phyloP scores from a whole-genome alignment of 2,888 invertebrate genomes.

The Ditula angustiorana region DNA sequence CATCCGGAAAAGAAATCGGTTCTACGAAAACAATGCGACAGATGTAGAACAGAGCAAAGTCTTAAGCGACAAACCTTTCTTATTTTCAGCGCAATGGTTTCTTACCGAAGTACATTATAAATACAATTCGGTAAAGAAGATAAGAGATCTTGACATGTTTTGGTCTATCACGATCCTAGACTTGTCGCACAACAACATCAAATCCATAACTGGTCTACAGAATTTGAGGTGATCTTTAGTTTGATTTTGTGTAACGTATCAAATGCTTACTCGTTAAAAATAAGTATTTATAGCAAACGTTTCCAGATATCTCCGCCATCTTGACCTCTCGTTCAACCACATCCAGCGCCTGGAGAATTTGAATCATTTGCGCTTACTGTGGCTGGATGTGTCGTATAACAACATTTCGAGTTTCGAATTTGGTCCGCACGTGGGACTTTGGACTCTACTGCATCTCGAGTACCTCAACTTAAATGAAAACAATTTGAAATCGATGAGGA shows the following conservation, averaged over 20 bases:
- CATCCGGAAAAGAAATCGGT: slow-evolving; percentile 31
- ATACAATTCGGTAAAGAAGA: slow-evolving; percentile 81
- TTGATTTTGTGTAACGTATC: no score
- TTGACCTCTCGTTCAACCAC: slow-evolving; percentile 86
- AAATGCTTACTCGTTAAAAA: background rate
- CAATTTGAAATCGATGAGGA: slow-evolving; percentile 78
- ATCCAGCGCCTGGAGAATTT: slow-evolving; percentile 85
- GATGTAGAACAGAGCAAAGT: slow-evolving; percentile 1
- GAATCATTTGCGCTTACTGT: slow-evolving; percentile 79
- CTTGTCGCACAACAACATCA: slow-evolving; percentile 87
- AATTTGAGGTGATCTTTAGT: slow-evolving; percentile 72
- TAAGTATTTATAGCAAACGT: background rate
- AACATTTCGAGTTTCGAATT: slow-evolving; percentile 79
- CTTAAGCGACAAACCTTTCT: slow-evolving; percentile 28
- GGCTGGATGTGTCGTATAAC: slow-evolving; percentile 85
- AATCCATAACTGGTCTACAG: slow-evolving; percentile 81
- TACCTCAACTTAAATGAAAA: slow-evolving; percentile 84
- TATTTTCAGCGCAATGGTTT: slow-evolving; percentile 83
- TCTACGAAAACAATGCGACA: slow-evolving; percentile 24
- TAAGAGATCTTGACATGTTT: slow-evolving; percentile 83
- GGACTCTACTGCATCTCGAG: slow-evolving; percentile 81
- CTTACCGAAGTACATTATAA: slow-evolving; percentile 87
- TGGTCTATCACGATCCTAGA: slow-evolving; percentile 87
- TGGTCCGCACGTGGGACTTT: slow-evolving; percentile 69
- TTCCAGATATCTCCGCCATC: slow-evolving; percentile 82